These are phyloP conservation scores for Buteo buteo DNA, from an alignment of 2,113 vertebrate species.

Conservation along the genomic window DNA sequence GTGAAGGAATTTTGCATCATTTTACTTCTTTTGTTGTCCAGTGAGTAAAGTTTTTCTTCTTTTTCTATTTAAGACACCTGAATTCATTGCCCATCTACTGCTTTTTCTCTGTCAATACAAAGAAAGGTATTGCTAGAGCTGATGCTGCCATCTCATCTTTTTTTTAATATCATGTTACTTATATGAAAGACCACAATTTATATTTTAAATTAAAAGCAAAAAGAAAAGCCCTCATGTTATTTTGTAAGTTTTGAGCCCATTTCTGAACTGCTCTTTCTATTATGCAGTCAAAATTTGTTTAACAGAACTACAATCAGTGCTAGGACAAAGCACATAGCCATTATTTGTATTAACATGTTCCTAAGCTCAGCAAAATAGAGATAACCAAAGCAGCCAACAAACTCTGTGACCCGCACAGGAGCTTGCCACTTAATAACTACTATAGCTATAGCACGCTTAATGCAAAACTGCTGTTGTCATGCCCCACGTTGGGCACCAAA, in stretches of 20 bases:
- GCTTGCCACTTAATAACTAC: too few species aligned
- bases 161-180: not conserved
- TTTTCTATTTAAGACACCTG: not conserved
- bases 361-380: too few species aligned
- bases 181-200: not conserved
- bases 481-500: too few species aligned
- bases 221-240: not conserved
- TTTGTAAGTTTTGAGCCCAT: not conserved
- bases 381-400: too few species aligned
- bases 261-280: not conserved
- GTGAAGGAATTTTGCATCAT: not conserved
- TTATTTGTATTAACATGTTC: too few species aligned
- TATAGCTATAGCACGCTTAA: too few species aligned
- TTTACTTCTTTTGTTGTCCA: not conserved
- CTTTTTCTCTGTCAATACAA: not conserved
- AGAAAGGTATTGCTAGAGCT: not conserved
- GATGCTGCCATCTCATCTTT: not conserved
- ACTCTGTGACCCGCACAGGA: too few species aligned
- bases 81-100: not conserved
- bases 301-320: not conserved
- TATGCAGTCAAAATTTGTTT: not conserved
- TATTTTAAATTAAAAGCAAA: not conserved
- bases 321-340: too few species aligned
- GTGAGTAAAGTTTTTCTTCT: not conserved
- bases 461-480: too few species aligned